Conservation (phyloP, 2,797 vertebrate genomes). For the Melanotaenia boesemani region DNA sequence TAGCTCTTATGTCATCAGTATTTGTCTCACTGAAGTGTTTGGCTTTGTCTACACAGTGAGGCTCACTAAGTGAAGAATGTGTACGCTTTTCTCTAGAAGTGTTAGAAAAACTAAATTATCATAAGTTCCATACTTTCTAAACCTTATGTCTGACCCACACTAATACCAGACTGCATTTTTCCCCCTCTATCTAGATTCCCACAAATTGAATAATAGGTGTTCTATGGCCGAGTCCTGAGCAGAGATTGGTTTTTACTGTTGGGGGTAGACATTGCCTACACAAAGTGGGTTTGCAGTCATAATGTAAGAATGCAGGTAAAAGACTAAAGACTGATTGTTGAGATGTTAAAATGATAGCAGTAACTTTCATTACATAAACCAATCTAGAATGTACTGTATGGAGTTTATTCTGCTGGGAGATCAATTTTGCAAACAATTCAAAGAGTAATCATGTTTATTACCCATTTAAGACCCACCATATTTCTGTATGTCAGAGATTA, state of each 20-base stretch:
- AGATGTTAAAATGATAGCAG: constrained; percentile 3
- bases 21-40: constrained; percentile 24
- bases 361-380: constrained; percentile 7
- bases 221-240: constrained; percentile 18
- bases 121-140: constrained; percentile 53
- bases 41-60: constrained; percentile 10
- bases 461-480: too few relatives aligned
- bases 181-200: constrained; percentile 51
- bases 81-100: constrained; percentile 20
- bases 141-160: constrained; percentile 56
- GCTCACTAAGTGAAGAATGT: constrained; percentile 29
- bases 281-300: neutral
- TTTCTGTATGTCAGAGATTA: neutral
- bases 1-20: constrained; percentile 12
- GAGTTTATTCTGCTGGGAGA: too few relatives aligned
- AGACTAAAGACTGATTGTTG: neutral
- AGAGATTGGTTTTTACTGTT: constrained; percentile 29
- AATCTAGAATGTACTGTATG: neutral
- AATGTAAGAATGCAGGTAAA: constrained; percentile 12
- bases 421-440: too few relatives aligned
- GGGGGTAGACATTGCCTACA: constrained; percentile 1
- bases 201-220: constrained; percentile 62
- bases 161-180: constrained; percentile 57
- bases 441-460: too few relatives aligned
- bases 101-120: constrained; percentile 43